These are phyloP conservation scores for Thamnophis elegans DNA, from an alignment of 2,797 vertebrate species.

Conservation along the genomic window DNA sequence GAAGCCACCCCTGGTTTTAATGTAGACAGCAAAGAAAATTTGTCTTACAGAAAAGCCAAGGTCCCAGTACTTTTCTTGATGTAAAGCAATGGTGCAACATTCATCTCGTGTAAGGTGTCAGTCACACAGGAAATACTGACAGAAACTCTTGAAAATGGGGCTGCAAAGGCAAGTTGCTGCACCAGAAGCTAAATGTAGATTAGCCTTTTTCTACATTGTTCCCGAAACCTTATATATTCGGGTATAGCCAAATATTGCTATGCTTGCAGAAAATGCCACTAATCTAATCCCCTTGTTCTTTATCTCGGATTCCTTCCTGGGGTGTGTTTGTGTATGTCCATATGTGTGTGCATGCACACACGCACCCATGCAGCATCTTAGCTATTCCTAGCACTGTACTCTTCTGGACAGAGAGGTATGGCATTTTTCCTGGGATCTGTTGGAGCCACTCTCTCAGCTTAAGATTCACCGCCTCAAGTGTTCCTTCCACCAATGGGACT, in stretches of 20 bases:
- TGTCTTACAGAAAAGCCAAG: not conserved
- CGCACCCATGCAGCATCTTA: not conserved
- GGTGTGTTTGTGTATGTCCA: too few relatives aligned
- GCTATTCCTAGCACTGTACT: not conserved
- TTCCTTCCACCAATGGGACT: not conserved
- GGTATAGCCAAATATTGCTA: not conserved
- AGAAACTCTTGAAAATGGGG: not conserved
- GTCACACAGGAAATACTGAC: not conserved
- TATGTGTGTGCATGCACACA: rapidly evolving
- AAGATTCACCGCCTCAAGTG: not conserved
- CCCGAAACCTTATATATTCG: not conserved
- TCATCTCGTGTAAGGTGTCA: not conserved
- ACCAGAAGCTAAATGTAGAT: not conserved
- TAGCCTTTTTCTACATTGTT: not conserved
- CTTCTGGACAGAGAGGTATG: not conserved
- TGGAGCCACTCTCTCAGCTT: not conserved
- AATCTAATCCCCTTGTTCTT: not conserved
- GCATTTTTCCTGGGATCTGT: not conserved
- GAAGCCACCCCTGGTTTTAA: not conserved
- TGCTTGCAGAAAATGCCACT: not conserved
- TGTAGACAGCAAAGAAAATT: not conserved
- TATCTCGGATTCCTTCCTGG: not conserved
- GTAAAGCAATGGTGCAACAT: not conserved
- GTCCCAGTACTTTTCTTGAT: too few relatives aligned
- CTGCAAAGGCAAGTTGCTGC: not conserved